A percentile compares a stretch with the other conserved stretches of the same genome.
Evolutionary conservation across 1,140 invertebrate genomes (phyloP).

Genomic region (Calephelis nemesis): DNA sequence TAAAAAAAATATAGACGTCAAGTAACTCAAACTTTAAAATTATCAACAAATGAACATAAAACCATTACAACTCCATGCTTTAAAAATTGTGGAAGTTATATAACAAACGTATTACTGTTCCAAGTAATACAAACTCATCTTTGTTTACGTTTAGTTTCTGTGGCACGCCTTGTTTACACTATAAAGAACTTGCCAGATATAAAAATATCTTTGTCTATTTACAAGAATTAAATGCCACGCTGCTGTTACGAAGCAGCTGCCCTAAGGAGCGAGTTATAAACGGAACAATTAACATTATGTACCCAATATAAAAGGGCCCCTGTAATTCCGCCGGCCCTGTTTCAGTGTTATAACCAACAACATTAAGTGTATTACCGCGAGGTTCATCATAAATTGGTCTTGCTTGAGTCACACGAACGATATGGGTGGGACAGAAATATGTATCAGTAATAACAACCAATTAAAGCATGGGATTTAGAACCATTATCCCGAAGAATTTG

Average conservation of each 20-base stretch:
- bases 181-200: constrained; percentile 64
- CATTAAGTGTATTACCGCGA: constrained; percentile 9
- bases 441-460: constrained; percentile 70
- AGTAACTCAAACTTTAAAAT: too few relatives aligned
- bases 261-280: constrained; percentile 65
- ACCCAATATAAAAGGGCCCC: constrained; percentile 46
- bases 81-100: background rate
- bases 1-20: too few relatives aligned
- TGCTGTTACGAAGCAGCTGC: constrained; percentile 73
- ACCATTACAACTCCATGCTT: too few relatives aligned
- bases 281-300: constrained; percentile 63
- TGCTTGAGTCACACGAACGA: constrained; percentile 46
- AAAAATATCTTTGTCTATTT: constrained; percentile 77
- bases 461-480: constrained; percentile 71
- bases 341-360: background rate
- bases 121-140: constrained; percentile 44
- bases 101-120: constrained; percentile 20
- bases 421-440: constrained; percentile 60
- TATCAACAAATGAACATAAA: too few relatives aligned
- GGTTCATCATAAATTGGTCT: constrained; percentile 48
- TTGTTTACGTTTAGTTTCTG: constrained; percentile 71
- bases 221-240: constrained; percentile 71
- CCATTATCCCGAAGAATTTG: constrained; percentile 44
- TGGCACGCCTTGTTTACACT: constrained; percentile 62
- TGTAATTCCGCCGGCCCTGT: background rate